Conservation (phyloP, 2,797 vertebrate genomes). For the Iguana delicatissima region DNA sequence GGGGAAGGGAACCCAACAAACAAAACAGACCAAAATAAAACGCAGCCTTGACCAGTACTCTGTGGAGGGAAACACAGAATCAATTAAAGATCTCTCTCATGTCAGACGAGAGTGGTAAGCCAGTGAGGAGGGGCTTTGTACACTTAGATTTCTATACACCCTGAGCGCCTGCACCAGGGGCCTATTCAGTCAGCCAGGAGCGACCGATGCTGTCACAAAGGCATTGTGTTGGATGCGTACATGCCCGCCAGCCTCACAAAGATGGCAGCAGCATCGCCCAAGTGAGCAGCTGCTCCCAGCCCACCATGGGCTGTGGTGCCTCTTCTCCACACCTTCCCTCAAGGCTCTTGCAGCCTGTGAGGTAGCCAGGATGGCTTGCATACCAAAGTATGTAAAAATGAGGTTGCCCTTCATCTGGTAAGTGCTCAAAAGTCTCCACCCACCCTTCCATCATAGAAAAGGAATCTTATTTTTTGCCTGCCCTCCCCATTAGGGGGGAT, state of each 20-base stretch:
- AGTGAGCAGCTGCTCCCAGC: background rate
- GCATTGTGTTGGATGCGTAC: background rate
- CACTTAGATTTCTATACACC: background rate
- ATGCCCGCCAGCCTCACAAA: background rate
- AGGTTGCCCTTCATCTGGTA: background rate
- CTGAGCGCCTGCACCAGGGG: background rate
- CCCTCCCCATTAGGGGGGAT: background rate
- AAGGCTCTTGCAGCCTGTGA: background rate
- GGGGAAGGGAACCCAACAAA: background rate
- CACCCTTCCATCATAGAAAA: background rate
- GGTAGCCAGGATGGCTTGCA: no score
- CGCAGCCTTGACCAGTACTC: constrained; percentile 25
- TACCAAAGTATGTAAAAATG: no score
- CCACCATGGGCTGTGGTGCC: background rate
- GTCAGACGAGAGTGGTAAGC: constrained; percentile 20
- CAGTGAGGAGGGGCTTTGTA: background rate
- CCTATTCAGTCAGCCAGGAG: background rate
- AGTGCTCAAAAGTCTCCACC: background rate
- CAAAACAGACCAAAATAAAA: background rate
- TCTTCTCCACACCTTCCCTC: background rate
- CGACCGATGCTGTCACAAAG: fast-evolving
- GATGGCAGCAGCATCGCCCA: constrained; percentile 2
- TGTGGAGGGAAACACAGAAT: background rate
- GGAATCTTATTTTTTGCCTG: background rate
- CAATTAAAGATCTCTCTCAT: background rate